Percentiles rank a stretch among this genome's conserved stretches.
These are phyloP conservation scores for Anomalospiza imberbis DNA, from an alignment of 2,797 vertebrate species.

Conservation along the genomic window DNA sequence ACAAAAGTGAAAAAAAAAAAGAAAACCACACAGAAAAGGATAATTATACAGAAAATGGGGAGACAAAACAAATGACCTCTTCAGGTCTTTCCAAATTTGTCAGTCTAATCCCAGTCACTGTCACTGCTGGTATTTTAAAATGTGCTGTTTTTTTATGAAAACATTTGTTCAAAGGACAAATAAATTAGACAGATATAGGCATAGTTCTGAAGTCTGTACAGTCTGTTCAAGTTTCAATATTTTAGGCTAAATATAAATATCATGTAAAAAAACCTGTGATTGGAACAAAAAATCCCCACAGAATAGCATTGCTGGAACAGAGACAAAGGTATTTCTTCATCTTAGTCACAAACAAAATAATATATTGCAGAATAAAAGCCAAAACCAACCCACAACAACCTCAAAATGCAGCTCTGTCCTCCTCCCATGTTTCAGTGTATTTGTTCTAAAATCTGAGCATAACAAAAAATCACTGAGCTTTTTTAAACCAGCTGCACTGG, in stretches of 20 bases:
- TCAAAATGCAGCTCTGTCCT: not conserved
- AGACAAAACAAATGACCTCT: not conserved
- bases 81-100: not conserved
- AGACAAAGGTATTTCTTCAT: constrained; percentile 18
- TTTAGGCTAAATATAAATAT: constrained; percentile 24
- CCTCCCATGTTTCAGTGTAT: not conserved
- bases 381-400: not conserved
- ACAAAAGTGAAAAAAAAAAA: not conserved
- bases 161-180: constrained; percentile 22
- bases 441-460: not conserved
- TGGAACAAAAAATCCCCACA: not conserved
- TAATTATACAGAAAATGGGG: not conserved
- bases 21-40: not conserved
- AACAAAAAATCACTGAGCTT: not conserved
- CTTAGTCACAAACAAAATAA: not conserved
- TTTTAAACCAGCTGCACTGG: not conserved
- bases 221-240: constrained; percentile 3
- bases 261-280: not conserved
- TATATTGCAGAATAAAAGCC: not conserved
- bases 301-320: constrained; percentile 2
- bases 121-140: not conserved
- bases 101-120: not conserved
- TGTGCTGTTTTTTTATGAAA: not conserved
- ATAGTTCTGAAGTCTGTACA: not conserved
- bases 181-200: not conserved